Percentiles rank a stretch among this genome's conserved stretches.
These are phyloP conservation scores for Caranx ignobilis DNA, from an alignment of 2,113 vertebrate species.

Conservation along the genomic window DNA sequence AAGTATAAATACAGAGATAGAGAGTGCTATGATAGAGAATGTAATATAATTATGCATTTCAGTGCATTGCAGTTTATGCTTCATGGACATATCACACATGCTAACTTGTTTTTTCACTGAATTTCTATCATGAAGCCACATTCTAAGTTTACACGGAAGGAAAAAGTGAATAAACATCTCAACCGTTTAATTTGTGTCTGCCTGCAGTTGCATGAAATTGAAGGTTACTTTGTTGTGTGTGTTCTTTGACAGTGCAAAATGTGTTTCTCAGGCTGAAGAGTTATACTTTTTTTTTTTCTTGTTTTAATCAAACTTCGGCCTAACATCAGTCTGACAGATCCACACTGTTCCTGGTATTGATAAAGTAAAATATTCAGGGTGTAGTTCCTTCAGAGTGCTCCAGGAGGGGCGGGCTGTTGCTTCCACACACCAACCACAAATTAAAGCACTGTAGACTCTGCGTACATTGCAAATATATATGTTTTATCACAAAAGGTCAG, in stretches of 20 bases:
- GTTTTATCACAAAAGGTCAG: not conserved
- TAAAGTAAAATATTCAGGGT: constrained; percentile 3
- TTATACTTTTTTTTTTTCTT: not conserved
- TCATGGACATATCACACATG: not conserved
- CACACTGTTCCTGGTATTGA: not conserved
- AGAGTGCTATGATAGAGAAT: not conserved
- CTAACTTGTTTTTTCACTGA: not conserved
- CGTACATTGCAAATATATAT: not conserved
- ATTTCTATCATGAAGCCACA: not conserved
- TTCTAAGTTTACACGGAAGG: not conserved
- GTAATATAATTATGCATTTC: not conserved
- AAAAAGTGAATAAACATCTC: not conserved
- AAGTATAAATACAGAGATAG: not conserved
- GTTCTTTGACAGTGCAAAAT: not conserved
- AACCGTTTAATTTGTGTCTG: not conserved
- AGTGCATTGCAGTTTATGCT: not conserved
- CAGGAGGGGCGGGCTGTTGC: not conserved
- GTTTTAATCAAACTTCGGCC: not conserved
- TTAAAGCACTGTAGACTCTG: not conserved
- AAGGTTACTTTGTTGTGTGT: not conserved
- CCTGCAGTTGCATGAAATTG: not conserved
- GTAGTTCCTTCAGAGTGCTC: not conserved
- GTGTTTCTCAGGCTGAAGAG: not conserved
- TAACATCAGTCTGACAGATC: not conserved
- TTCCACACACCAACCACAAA: not conserved